Evolutionary conservation across 2,888 invertebrate species (phyloP).

Genomic region (Andrena bicolor): DNA sequence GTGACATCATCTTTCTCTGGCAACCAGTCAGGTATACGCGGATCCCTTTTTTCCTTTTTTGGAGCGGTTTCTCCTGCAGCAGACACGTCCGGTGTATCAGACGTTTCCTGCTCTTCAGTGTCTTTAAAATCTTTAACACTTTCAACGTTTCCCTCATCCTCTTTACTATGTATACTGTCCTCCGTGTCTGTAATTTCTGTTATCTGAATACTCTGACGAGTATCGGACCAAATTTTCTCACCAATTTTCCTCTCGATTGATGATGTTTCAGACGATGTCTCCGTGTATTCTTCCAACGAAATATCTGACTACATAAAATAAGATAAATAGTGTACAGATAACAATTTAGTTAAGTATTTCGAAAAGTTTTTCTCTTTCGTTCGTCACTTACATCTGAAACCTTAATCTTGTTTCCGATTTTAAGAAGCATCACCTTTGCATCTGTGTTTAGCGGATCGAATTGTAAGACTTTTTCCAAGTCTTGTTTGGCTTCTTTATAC

Average conservation of each 20-base stretch:
- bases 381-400: conserved; percentile 84
- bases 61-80: background rate
- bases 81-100: background rate
- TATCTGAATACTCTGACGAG: conserved; percentile 17
- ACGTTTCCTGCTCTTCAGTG: conserved; percentile 14
- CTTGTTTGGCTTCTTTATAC: conserved; percentile 89
- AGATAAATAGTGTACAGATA: conserved; percentile 4
- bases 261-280: background rate
- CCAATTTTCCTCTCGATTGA: conserved; percentile 68
- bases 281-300: conserved; percentile 19
- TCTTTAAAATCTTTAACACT: conserved; percentile 30
- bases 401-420: conserved; percentile 86
- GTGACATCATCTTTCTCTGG: conserved; percentile 83
- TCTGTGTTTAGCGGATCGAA: conserved; percentile 93
- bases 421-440: conserved; percentile 88
- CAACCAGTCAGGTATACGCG: conserved; percentile 84
- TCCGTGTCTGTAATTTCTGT: conserved; percentile 32
- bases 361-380: background rate
- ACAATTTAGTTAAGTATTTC: background rate
- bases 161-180: conserved; percentile 20
- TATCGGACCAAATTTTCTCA: conserved; percentile 62
- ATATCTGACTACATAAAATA: conserved; percentile 35
- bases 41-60: conserved; percentile 53
- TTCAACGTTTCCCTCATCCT: conserved; percentile 33
- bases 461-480: conserved; percentile 89